phyloP scores from a whole-genome alignment of 2,888 invertebrate species.

The Rhagonycha fulva region DNA sequence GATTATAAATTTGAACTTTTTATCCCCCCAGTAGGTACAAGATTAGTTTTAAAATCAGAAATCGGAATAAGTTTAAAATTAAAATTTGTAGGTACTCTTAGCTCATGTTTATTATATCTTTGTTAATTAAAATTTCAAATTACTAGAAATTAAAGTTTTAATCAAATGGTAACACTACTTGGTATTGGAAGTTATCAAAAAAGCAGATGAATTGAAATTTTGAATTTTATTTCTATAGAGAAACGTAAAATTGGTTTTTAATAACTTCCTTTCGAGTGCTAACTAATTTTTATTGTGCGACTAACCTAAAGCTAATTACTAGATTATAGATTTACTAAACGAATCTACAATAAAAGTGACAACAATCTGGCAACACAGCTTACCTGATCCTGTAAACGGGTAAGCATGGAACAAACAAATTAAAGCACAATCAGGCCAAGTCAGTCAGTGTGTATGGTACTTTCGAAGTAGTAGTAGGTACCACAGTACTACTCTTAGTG shows the following conservation, averaged over 20 bases:
- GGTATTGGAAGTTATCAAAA: not conserved
- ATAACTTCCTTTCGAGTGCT: conserved; percentile 9
- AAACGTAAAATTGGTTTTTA: not conserved
- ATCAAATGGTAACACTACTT: not conserved
- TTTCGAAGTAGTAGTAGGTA: conserved; percentile 3
- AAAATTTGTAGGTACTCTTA: not conserved
- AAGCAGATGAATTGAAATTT: not conserved
- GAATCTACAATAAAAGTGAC: conserved; percentile 11
- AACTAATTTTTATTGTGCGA: conserved; percentile 12
- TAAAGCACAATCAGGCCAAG: conserved; percentile 52
- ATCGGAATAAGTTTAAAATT: not conserved
- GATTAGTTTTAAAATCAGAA: not conserved
- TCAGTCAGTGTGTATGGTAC: conserved; percentile 45
- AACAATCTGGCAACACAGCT: conserved; percentile 33
- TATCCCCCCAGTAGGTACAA: not conserved
- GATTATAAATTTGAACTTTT: not conserved
- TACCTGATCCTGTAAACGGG: conserved; percentile 38
- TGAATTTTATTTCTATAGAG: not conserved
- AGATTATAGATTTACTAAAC: not conserved
- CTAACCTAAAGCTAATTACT: conserved; percentile 18
- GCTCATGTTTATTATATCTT: not conserved
- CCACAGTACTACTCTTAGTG: conserved; percentile 3
- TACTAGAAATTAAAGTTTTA: not conserved
- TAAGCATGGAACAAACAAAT: conserved; percentile 54
- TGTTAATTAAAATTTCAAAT: not conserved